phyloP scores from a whole-genome alignment of 2,113 vertebrate species.

The Lutjanus erythropterus region DNA sequence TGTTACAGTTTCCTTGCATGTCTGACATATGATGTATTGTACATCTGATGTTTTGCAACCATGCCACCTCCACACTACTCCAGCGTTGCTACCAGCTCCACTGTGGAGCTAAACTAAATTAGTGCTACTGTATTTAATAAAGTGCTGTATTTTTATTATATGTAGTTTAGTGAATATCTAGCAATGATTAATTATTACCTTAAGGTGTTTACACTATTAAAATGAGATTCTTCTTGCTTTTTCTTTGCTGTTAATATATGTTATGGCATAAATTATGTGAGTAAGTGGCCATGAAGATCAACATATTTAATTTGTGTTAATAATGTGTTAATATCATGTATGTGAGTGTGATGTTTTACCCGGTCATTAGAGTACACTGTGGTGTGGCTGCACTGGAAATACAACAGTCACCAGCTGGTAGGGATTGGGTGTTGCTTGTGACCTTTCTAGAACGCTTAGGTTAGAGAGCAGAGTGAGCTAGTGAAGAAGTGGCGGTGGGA shows the following conservation, averaged over 20 bases:
- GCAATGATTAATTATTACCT: not conserved
- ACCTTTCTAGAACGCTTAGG: conserved; percentile 66
- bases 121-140: not conserved
- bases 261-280: not conserved
- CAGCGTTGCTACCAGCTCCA: too few species aligned
- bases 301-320: not conserved
- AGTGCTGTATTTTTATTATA: not conserved
- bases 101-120: not conserved
- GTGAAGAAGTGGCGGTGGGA: conserved; percentile 11
- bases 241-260: not conserved
- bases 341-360: not conserved
- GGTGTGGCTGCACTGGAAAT: conserved; percentile 29
- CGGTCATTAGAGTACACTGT: not conserved
- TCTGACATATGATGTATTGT: too few species aligned
- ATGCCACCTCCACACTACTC: too few species aligned
- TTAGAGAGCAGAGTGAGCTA: not conserved
- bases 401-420: conserved; percentile 51
- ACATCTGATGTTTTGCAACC: too few species aligned
- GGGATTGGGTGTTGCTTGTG: conserved; percentile 73
- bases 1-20: too few species aligned
- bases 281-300: not conserved
- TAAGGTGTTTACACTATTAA: not conserved
- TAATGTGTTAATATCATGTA: not conserved
- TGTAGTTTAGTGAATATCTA: not conserved
- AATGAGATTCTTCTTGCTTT: not conserved